Evolutionary conservation across 2,113 vertebrate genomes (phyloP).

Genomic region (Tetrao urogallus): DNA sequence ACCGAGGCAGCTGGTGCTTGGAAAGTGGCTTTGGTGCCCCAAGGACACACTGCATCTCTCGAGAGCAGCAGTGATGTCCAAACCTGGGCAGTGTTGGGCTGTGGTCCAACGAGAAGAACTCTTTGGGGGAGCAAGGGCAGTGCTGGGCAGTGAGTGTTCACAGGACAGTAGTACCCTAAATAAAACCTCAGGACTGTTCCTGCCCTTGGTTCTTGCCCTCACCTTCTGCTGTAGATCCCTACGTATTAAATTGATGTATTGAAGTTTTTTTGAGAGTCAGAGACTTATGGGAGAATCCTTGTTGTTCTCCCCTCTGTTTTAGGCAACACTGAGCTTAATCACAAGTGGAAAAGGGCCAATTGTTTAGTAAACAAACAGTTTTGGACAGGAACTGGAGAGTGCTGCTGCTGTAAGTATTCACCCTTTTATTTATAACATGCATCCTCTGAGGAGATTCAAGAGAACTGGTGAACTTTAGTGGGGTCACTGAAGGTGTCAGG

Average conservation of each 20-base stretch:
- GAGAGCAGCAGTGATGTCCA: neutral
- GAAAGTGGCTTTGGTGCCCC: neutral
- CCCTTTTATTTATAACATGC: neutral
- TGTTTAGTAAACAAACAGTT: neutral
- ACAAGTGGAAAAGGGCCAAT: neutral
- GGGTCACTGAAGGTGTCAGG: neutral
- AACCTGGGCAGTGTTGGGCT: neutral
- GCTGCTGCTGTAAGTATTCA: neutral
- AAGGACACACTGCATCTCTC: neutral
- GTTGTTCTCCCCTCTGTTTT: neutral
- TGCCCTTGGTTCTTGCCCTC: neutral
- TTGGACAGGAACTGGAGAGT: neutral
- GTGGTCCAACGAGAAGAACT: neutral
- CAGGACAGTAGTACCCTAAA: neutral
- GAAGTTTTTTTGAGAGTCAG: neutral
- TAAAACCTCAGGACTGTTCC: neutral
- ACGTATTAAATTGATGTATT: too few relatives aligned
- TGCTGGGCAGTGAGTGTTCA: neutral
- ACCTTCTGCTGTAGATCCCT: neutral
- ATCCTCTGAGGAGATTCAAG: neutral
- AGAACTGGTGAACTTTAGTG: neutral
- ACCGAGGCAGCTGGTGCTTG: neutral
- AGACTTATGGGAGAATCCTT: neutral
- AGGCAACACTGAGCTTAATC: neutral
- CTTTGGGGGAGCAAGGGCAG: neutral